Evolutionary conservation across 2,888 invertebrate genomes (phyloP), one percentile per base, ranked within the genome.

Genomic region (Carpatolechia fugitivella): DNA sequence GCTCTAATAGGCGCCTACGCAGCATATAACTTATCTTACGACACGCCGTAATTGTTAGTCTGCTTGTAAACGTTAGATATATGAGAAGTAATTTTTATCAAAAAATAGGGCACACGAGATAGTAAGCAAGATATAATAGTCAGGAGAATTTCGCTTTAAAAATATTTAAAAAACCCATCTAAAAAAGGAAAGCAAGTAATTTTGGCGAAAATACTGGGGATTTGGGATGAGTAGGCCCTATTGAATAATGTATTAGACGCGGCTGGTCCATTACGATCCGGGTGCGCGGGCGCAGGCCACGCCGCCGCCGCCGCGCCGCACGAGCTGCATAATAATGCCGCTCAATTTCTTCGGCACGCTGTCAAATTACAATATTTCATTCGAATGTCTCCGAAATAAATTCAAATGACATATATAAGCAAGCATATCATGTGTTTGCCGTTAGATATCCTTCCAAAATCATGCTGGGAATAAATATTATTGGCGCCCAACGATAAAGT

Each of bases 281-380:
- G 40, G 48, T 14, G 48, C 77, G 76, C 74, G 65, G 71, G 78
- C 79, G 79, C 76, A 70, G 75, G 62, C 55, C 65, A 56, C 76
- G 72, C 71, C n/a, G n/a, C n/a, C n/a, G n/a, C n/a, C n/a, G 62
- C 55, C 65, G 55, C 76, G 72, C 71, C 78, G 87, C 88, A 88
- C 89, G 89, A 82, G 86, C 87, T 80, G 89, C 85, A 89, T 89
- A 76, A 75, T 83, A 85, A 89, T 85, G 80, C 67, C 62, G 62
- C 60, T 63, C 74, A 76, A 82, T 80, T 78, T 76, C 71, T 69
- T 70, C 69, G 69, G 65, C 72, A 55, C 70, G 68, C 67, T 74
- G 78, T 78, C 76, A 74, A 68, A 78, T 81, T 77, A 78, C 63
- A 78, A 78, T 82, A 78, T 76, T 76, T 76, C 65, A 77, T 76